Conservation (phyloP, 2,797 vertebrate species). For the Pristis pectinata region DNA sequence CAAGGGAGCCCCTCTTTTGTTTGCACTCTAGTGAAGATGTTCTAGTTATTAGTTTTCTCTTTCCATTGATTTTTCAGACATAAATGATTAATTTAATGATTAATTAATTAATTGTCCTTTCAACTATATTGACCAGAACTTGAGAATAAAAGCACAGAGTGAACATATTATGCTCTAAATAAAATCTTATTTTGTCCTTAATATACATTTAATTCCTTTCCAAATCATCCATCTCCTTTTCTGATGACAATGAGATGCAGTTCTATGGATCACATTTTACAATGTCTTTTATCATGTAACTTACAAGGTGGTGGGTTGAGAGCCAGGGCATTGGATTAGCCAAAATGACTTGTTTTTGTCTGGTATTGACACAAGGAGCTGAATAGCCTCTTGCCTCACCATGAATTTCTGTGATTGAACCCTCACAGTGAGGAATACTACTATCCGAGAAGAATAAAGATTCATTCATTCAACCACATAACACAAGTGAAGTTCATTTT, state of each 20-base stretch:
- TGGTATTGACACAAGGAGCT: no score
- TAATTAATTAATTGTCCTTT: neutral
- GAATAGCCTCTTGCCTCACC: no score
- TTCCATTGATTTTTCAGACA: constrained; percentile 21
- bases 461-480: no score
- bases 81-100: neutral
- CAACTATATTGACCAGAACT: neutral
- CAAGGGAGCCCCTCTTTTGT: neutral
- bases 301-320: no score
- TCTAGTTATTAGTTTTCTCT: neutral
- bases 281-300: neutral
- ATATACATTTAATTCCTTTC: neutral
- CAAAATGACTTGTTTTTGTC: no score
- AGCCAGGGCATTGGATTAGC: no score
- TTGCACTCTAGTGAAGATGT: neutral
- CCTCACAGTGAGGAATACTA: neutral
- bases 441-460: neutral
- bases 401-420: no score
- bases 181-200: neutral
- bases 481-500: no score
- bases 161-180: neutral
- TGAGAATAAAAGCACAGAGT: neutral
- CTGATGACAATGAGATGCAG: neutral
- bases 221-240: neutral
- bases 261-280: neutral